phyloP scores from a whole-genome alignment of 2,113 vertebrate genomes.

The Tetrax tetrax region DNA sequence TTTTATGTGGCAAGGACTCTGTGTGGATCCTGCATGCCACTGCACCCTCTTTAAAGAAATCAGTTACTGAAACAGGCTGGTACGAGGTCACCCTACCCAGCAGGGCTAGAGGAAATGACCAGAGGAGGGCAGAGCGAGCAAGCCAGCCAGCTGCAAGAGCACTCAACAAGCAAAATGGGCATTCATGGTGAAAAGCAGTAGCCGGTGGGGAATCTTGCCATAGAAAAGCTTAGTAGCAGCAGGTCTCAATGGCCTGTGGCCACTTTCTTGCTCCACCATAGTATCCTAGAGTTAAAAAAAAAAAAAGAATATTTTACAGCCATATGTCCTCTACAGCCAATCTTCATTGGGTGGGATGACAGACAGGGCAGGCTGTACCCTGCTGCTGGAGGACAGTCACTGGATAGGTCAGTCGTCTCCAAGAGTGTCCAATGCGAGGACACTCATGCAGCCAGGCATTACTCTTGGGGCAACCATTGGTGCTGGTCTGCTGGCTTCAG shows the following conservation, averaged over 20 bases:
- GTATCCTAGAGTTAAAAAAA: not conserved
- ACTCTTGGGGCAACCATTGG: not conserved
- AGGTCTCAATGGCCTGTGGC: not conserved
- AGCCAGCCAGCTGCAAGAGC: not conserved
- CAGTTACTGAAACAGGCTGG: not conserved
- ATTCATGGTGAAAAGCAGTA: not conserved
- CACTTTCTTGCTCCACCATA: not conserved
- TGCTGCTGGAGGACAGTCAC: rapidly evolving
- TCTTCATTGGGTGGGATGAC: not conserved
- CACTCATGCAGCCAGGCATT: rapidly evolving
- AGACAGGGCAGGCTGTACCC: not conserved
- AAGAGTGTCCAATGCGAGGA: not conserved
- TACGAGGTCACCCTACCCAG: not conserved
- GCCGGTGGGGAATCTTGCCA: not conserved
- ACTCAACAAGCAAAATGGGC: not conserved
- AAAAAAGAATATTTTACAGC: not conserved
- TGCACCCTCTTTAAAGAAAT: not conserved
- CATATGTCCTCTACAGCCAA: not conserved
- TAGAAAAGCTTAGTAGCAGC: not conserved
- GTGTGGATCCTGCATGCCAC: not conserved
- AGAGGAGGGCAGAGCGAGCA: not conserved
- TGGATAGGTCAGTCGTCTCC: not conserved
- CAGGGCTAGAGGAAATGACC: not conserved
- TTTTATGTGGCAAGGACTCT: slow-evolving; percentile 34
- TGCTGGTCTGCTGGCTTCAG: not conserved